Evolutionary conservation across 2,888 invertebrate species (phyloP), one percentile per base, ranked within the genome.

Genomic region (Euzophera pinguis): DNA sequence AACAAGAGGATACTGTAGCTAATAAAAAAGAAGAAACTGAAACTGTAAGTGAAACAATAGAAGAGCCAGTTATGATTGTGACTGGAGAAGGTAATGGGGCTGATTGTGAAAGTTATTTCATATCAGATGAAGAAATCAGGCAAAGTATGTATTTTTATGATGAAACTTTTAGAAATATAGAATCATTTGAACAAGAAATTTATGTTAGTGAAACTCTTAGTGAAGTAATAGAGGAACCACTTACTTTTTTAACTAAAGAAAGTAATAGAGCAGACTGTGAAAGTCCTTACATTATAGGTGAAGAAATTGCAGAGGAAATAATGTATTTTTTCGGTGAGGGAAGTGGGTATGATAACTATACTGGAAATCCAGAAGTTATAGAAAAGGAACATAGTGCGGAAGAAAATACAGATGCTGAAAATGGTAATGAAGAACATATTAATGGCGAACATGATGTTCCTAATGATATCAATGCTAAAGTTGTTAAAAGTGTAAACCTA

Each of bases 271-370:
- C 90, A 34, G 93, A 93, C 38, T 93, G 93, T 70, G 92, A 94
- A 58, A 91, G 90, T 54, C 85, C 73, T 55, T 86, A 81, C 65
- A 67, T 84, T 53, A 67, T 95, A 48, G 93, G 95, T 22, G 95
- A 95, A 69, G 92, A 91, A 61, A 94, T 96, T 52, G 93, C 93
- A 68, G 97, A 96, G 80, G 92, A 93, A 0, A 84, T 94, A 0
- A 89, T 94, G 84, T 92, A 91, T 75, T 90, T 96, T 69, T 91
- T 88, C 63, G 96, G 95, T 0, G 93, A 93, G 67, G 97, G 96
- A 38, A 91, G 81, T 63, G 97, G 96, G 3, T 84, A 76, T 14
- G 94, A 94, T 27, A 95, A 95, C 73, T 89, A 94, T 54, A 94
- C 95, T 3, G 96, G 96, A 1, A 96, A 96, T 80, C 92, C 88